Evolutionary conservation across 2,888 invertebrate species (phyloP), one percentile per base, ranked within the genome.

Genomic region (Zootermopsis nevadensis): DNA sequence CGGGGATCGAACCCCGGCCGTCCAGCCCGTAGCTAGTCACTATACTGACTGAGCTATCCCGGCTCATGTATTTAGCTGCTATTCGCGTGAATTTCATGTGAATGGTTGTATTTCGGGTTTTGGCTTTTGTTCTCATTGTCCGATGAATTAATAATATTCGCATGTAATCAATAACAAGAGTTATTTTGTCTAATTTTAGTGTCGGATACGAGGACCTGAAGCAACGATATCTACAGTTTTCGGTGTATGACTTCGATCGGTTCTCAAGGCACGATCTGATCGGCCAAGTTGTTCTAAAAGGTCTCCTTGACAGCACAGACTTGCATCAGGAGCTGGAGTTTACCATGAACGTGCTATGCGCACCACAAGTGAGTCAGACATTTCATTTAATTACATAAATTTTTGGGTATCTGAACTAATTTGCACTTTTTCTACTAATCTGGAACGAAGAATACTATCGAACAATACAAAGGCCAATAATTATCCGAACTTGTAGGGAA

Each of bases 261-360:
- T 97, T 97, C 91, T 96, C 96, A 42, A 92, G 96, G 0, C 96
- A 97, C 88, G 96, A 96, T 88, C 91, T 97, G 84, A 96, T 97
- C 86, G 96, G 97, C 0, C 95, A 96, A 88, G 96, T 96, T 67
- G 94, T 96, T 7, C 91, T 96, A 85, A 94, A 94, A 87, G 96
- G 96, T 27, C 91, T 96, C 15, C 90, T 95, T 86, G 95, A 96
- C 86, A 94, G 94, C 42, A 94, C 94, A 35, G 96, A 96, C 87
- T 91, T 96, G 79, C 93, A 93, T 42, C 94, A 95, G 87, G 96
- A 97, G 90, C 95, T 95, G 77, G 95, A 95, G 88, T 96, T 96
- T 87, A 95, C 95, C 8, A 95, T 96, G 95, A 95, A 96, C 87
- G 94, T 97, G 79, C 91, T 96, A 31, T 95, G 95, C 85, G 93